Conservation (phyloP, 2,888 invertebrate species). For the Pantelozetes paolii region DNA sequence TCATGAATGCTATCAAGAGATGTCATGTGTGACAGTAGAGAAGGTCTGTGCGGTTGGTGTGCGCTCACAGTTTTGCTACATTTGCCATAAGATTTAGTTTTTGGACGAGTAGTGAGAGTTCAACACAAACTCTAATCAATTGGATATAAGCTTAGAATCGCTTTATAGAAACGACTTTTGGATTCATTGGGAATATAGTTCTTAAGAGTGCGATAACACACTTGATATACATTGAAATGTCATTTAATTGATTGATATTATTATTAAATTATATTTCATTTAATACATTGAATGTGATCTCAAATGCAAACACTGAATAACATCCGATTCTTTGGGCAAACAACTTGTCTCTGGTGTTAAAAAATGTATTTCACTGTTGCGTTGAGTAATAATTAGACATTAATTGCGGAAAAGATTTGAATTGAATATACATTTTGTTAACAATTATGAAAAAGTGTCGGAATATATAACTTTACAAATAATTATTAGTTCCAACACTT, state of each 20-base stretch:
- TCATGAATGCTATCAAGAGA: slow-evolving; percentile 5
- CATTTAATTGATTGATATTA: neutral
- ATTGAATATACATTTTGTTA: neutral
- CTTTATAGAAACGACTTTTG: neutral
- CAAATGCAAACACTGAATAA: neutral
- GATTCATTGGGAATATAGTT: slow-evolving; percentile 3
- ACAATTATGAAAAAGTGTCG: neutral
- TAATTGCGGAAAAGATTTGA: neutral
- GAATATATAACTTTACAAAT: neutral
- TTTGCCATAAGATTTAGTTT: slow-evolving; percentile 22
- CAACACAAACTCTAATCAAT: slow-evolving; percentile 7
- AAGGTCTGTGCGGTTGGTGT: neutral
- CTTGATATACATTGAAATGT: neutral
- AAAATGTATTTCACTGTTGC: neutral
- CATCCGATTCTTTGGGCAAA: neutral
- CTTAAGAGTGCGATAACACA: neutral
- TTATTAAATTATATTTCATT: no score
- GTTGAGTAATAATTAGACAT: neutral
- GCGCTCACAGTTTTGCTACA: neutral
- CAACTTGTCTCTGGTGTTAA: neutral
- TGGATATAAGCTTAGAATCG: neutral
- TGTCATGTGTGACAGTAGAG: slow-evolving; percentile 1
- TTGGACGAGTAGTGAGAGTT: neutral
- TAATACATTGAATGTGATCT: neutral
- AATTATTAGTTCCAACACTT: neutral